A percentile compares a stretch with the other conserved stretches of the same genome.
Conservation (phyloP, 2,888 invertebrate species). For the Ariolimax columbianus region DNA sequence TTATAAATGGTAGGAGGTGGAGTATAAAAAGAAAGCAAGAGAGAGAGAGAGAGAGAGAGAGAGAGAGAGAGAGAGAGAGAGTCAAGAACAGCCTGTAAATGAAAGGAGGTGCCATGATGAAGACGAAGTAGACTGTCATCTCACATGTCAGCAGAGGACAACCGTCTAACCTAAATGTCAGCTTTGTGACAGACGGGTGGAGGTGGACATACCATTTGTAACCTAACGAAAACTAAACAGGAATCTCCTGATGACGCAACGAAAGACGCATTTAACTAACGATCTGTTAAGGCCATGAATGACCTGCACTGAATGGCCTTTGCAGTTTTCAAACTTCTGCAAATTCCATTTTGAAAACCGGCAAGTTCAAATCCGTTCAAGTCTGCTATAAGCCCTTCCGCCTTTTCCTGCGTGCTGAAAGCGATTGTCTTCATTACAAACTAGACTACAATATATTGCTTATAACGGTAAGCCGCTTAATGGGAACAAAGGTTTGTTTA, state of each 20-base stretch:
- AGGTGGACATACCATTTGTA: too few species aligned
- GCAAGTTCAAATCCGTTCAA: not conserved
- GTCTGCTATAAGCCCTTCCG: not conserved
- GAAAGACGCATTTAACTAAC: not conserved
- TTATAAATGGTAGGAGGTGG: too few species aligned
- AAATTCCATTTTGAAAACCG: not conserved
- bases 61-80: too few species aligned
- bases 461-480: not conserved
- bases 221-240: too few species aligned
- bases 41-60: too few species aligned
- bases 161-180: too few species aligned
- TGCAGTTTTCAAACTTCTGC: not conserved
- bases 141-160: too few species aligned
- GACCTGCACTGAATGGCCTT: not conserved
- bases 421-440: not conserved
- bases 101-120: too few species aligned
- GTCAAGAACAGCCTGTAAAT: too few species aligned
- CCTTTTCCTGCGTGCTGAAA: not conserved
- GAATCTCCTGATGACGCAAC: not conserved
- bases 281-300: not conserved
- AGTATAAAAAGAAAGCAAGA: too few species aligned
- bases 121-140: too few species aligned
- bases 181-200: too few species aligned
- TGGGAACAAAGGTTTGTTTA: not conserved
- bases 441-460: not conserved